Evolutionary conservation across 2,888 invertebrate genomes (phyloP).

Genomic region (Blastobasis adustella): DNA sequence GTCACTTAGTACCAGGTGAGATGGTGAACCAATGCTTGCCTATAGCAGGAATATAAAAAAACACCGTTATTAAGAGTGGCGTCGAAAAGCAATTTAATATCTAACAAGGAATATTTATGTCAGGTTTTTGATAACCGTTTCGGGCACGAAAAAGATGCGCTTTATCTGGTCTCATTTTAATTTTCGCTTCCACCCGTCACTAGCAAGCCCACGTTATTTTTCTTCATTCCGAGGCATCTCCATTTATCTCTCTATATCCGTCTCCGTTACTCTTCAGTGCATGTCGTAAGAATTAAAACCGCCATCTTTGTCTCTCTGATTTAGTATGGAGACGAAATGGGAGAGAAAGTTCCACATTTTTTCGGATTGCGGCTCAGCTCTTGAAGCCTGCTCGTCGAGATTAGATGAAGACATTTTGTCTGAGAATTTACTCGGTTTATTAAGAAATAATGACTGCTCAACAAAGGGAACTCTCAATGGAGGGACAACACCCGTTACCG

Average conservation of each 20-base stretch:
- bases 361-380: conserved; percentile 36
- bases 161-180: too few species aligned
- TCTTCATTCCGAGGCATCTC: conserved; percentile 40
- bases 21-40: too few species aligned
- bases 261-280: conserved; percentile 17
- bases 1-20: too few species aligned
- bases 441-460: too few species aligned
- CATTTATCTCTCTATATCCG: conserved; percentile 25
- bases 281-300: conserved; percentile 6
- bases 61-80: too few species aligned
- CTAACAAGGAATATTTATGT: too few species aligned
- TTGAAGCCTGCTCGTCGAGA: conserved; percentile 23
- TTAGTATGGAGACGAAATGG: conserved; percentile 29
- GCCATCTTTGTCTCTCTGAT: conserved; percentile 16
- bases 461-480: too few species aligned
- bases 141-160: too few species aligned
- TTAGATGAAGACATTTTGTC: conserved; percentile 28
- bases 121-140: too few species aligned
- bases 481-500: too few species aligned
- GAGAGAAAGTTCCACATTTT: conserved; percentile 31
- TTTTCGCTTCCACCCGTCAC: not conserved
- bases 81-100: too few species aligned
- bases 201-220: conserved; percentile 28
- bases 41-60: too few species aligned
- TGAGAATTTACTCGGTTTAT: conserved; percentile 1